Conservation (phyloP, 2,888 invertebrate genomes). For the Dorcus parallelipipedus region DNA sequence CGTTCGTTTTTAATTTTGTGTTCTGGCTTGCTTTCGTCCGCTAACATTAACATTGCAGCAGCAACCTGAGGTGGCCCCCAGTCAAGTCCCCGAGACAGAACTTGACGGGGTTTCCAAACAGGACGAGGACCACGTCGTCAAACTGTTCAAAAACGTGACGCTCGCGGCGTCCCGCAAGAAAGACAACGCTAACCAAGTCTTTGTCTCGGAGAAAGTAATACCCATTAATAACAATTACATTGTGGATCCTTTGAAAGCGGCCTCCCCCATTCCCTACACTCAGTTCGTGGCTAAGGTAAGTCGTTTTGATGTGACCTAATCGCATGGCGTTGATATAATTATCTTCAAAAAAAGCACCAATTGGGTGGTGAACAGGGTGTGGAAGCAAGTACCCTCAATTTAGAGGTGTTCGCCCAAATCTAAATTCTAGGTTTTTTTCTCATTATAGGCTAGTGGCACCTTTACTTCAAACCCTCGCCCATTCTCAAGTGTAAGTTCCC, state of each 20-base stretch:
- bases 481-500: conserved; percentile 56
- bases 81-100: not conserved
- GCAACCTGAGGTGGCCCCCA: not conserved
- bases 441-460: conserved; percentile 49
- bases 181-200: no score
- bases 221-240: conserved; percentile 28
- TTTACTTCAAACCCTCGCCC: conserved; percentile 60
- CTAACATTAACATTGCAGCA: not conserved
- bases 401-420: no score
- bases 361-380: no score
- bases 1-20: not conserved
- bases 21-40: not conserved
- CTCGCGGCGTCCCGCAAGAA: no score
- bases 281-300: conserved; percentile 31
- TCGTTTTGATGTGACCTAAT: not conserved
- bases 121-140: not conserved
- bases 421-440: not conserved
- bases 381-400: no score
- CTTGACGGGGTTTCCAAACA: not conserved
- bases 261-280: conserved; percentile 38
- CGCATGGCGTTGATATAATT: not conserved
- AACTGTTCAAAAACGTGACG: not conserved
- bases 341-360: no score
- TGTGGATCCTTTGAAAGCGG: conserved; percentile 31
- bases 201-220: conserved; percentile 5